Percentiles rank a stretch among this genome's conserved stretches.
Conservation (phyloP, 2,797 vertebrate genomes). For the Sphenodon punctatus region DNA sequence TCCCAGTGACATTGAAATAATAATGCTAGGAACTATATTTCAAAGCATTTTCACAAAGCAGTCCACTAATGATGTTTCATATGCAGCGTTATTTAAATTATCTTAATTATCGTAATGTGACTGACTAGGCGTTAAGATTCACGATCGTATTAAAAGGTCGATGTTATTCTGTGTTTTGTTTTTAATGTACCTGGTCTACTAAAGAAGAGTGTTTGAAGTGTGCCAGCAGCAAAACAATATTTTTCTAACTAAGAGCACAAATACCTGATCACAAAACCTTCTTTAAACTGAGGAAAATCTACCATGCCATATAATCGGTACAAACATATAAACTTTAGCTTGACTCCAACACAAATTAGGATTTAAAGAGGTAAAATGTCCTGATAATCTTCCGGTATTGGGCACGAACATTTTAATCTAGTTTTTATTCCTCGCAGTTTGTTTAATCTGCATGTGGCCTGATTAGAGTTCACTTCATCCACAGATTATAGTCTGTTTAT, state of each 20-base stretch:
- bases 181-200: conserved; percentile 28
- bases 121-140: conserved; percentile 58
- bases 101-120: conserved; percentile 58
- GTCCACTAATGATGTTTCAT: conserved; percentile 48
- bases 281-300: conserved; percentile 82
- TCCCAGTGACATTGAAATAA: neutral
- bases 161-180: conserved; percentile 14
- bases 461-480: conserved; percentile 88
- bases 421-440: conserved; percentile 87
- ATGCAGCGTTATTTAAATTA: conserved; percentile 41
- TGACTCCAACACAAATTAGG: conserved; percentile 86
- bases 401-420: conserved; percentile 86
- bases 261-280: conserved; percentile 80
- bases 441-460: conserved; percentile 96
- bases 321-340: conserved; percentile 82
- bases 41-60: neutral
- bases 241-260: conserved; percentile 68
- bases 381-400: conserved; percentile 86
- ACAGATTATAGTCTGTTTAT: conserved; percentile 90
- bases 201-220: conserved; percentile 14
- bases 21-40: conserved; percentile 8
- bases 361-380: conserved; percentile 86
- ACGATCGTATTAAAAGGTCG: conserved; percentile 6
- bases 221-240: conserved; percentile 30
- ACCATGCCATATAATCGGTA: conserved; percentile 78